phyloP scores from a whole-genome alignment of 2,888 invertebrate genomes.

The Drosophila anomelani region DNA sequence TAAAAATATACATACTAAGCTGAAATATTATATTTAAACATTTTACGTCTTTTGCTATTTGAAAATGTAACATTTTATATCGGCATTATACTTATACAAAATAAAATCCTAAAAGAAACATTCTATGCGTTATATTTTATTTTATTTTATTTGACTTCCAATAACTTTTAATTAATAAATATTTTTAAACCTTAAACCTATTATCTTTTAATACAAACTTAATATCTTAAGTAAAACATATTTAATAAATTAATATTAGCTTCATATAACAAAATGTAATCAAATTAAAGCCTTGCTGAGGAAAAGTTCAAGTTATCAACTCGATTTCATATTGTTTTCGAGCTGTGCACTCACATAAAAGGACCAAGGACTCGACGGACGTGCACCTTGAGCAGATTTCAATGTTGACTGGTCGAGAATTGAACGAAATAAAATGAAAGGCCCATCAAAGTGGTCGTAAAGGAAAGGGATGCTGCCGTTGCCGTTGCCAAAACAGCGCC shows the following conservation, averaged over 20 bases:
- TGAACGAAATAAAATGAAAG: conserved; percentile 33
- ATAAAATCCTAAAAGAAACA: no score
- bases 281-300: neutral
- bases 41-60: no score
- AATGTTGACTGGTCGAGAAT: conserved; percentile 59
- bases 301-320: neutral
- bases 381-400: conserved; percentile 63
- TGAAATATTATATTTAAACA: no score
- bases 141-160: no score
- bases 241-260: neutral
- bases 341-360: conserved; percentile 14
- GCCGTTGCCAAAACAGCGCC: conserved; percentile 40
- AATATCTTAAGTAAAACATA: neutral
- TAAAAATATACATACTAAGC: no score
- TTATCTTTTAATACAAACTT: neutral
- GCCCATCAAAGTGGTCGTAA: conserved; percentile 36
- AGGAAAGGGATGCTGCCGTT: conserved; percentile 22
- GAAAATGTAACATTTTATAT: no score
- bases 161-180: no score
- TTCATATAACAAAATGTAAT: no score
- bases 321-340: neutral
- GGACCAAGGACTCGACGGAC: conserved; percentile 39
- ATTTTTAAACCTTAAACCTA: no score
- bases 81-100: no score
- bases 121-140: no score